phyloP scores from a whole-genome alignment of 2,888 invertebrate species.

The Brachypalpus laphriformis region DNA sequence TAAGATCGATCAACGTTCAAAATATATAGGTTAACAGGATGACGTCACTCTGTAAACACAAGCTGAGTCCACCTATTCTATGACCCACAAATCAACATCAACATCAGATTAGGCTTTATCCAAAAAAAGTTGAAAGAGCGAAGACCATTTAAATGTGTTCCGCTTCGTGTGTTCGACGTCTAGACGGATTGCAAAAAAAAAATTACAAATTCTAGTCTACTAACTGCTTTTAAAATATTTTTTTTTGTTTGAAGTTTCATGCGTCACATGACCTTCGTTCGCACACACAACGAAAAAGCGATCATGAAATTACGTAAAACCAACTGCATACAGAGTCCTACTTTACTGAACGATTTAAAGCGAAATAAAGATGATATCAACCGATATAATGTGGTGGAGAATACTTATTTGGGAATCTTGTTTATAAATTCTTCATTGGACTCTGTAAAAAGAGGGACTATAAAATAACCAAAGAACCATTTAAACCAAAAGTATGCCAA shows the following conservation, averaged over 20 bases:
- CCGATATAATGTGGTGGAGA: neutral
- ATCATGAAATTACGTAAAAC: conserved; percentile 20
- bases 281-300: conserved; percentile 1
- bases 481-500: too few species aligned
- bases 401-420: conserved; percentile 20
- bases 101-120: conserved; percentile 35
- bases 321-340: conserved; percentile 22
- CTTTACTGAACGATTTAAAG: conserved; percentile 4
- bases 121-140: conserved; percentile 1
- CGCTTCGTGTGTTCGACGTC: conserved; percentile 50
- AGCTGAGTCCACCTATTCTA: neutral
- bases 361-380: conserved; percentile 41
- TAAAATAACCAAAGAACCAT: too few species aligned
- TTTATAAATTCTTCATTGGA: neutral
- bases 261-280: conserved; percentile 67
- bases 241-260: conserved; percentile 44
- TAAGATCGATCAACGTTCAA: neutral
- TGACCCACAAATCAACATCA: conserved; percentile 31
- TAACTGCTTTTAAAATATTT: conserved; percentile 37
- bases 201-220: conserved; percentile 54
- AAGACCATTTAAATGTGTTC: conserved; percentile 65
- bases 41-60: neutral
- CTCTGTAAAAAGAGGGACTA: neutral
- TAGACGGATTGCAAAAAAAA: conserved; percentile 46
- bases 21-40: conserved; percentile 1